Conservation (phyloP, 2,888 invertebrate species). For the Tipula unca region DNA sequence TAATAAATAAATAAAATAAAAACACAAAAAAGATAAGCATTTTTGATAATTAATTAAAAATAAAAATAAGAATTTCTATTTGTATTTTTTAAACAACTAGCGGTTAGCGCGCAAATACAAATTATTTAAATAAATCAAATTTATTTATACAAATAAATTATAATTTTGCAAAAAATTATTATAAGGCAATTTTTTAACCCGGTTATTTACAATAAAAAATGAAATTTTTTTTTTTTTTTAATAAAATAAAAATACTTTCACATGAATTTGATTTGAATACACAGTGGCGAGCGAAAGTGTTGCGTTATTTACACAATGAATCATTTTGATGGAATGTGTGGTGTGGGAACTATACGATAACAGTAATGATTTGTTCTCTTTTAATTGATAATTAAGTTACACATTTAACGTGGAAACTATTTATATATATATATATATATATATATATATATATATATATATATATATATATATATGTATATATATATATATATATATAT, state of each 20-base stretch:
- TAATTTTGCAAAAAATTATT: neutral
- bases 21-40: neutral
- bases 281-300: neutral
- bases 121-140: neutral
- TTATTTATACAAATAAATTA: neutral
- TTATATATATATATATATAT: too few species aligned
- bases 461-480: too few species aligned
- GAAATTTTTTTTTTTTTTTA: neutral
- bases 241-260: neutral
- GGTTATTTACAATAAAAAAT: constrained; percentile 3
- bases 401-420: neutral
- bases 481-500: too few species aligned
- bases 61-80: neutral
- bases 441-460: too few species aligned
- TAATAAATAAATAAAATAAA: neutral
- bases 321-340: neutral
- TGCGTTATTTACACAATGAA: neutral
- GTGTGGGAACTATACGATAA: neutral
- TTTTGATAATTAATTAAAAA: neutral
- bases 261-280: neutral
- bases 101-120: neutral
- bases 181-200: neutral
- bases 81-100: neutral
- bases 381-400: neutral
- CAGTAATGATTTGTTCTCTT: neutral